Base-by-base conservation (phyloP, 1,140 invertebrate species). In the Drosophila ogumai region DNA sequence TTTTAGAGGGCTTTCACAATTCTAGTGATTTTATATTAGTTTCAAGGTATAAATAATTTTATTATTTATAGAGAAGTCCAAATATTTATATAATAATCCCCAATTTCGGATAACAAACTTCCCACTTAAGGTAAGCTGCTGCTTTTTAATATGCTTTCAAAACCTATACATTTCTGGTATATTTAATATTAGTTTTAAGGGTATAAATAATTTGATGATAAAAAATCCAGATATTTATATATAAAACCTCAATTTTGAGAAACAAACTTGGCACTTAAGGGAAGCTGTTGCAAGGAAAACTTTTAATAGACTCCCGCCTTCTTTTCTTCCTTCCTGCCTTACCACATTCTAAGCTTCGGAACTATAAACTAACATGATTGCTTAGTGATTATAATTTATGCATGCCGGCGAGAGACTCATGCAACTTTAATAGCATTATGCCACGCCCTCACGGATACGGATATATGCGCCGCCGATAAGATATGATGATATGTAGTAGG, bases 341-440 rank as follows among this genome's bases (percentile, higher is more conserved):
- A 9, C 52, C 32, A n/a, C 34, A 38, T n/a, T 38, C 34, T 55
- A 36, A 55, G 52, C 34, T 38, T 4, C 8, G 17, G 38, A 55
- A 55, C 50, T 54, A 54, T 54, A 54, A 36, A 54, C 52, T 55
- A 55, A 55, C 34, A 55, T 55, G 52, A 55, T 55, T 55, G 52
- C 52, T 55, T 55, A 25, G 32, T 55, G 52, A 22, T 38, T 55
- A 55, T 55, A 55, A 55, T 55, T 55, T 55, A 55, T 55, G 52
- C 52, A 55, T 55, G 32, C 6, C 50, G 32, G 7, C 10, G 17
- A 6, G 43, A 43, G 43, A 12, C 52, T 15, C 34, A 55, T 55
- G 52, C 52, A 54, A 22, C 19, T 54, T 54, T 38, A 54, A 54
- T 54, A 15, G 34, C 52, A 54, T 54, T 22, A 54, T 36, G 19